Percentiles rank a stretch among this genome's conserved stretches.
These are phyloP conservation scores for Orchesellides sinensis DNA, from an alignment of 2,888 invertebrate genomes.

Conservation along the genomic window DNA sequence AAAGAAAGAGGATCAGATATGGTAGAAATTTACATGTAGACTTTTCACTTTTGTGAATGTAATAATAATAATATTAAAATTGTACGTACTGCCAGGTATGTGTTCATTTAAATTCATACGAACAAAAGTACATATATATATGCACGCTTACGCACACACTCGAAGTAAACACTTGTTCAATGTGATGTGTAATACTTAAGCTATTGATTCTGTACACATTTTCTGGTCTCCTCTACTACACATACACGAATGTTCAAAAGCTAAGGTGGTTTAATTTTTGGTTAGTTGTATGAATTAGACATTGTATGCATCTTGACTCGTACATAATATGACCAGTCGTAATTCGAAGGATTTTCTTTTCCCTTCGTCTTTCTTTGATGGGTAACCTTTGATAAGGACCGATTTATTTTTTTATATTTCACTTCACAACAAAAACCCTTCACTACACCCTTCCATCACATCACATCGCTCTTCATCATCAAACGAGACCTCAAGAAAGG, in stretches of 20 bases:
- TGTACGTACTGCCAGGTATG: too few relatives aligned
- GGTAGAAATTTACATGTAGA: too few relatives aligned
- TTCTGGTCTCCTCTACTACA: too few relatives aligned
- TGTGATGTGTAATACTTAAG: not conserved
- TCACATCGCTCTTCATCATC: constrained; percentile 39
- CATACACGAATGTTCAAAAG: not conserved
- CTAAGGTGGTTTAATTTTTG: constrained; percentile 8
- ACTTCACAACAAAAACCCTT: constrained; percentile 47
- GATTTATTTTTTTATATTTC: constrained; percentile 45
- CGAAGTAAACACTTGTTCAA: not conserved
- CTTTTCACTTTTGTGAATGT: too few relatives aligned
- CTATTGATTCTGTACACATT: not conserved
- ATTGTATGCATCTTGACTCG: constrained; percentile 25
- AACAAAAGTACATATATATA: not conserved
- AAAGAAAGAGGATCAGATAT: too few relatives aligned
- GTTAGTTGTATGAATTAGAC: not conserved
- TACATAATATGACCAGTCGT: constrained; percentile 28
- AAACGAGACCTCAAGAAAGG: not conserved
- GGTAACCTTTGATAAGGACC: constrained; percentile 55
- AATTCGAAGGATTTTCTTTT: constrained; percentile 39
- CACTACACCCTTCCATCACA: constrained; percentile 60
- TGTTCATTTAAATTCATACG: not conserved
- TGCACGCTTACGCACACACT: not conserved
- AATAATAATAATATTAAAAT: too few relatives aligned
- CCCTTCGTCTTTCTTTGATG: constrained; percentile 38